Conservation (phyloP, 2,113 vertebrate genomes). For the Salvelinus sp. region DNA sequence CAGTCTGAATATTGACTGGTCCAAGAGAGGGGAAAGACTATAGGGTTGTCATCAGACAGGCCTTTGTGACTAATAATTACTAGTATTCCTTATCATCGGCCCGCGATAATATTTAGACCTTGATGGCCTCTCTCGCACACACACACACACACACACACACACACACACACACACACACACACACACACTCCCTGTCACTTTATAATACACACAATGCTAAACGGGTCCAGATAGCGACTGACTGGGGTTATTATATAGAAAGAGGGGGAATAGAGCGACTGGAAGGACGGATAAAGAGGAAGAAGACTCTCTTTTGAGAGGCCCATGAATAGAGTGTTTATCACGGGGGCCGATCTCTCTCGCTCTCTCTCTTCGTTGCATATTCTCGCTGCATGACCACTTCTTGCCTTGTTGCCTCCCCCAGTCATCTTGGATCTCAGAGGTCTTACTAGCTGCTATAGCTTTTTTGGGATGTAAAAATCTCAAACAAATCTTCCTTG, state of each 20-base stretch:
- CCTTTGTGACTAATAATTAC: slow-evolving; percentile 63
- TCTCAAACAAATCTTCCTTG: no score
- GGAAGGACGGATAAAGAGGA: slow-evolving; percentile 60
- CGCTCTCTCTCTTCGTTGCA: slow-evolving; percentile 58
- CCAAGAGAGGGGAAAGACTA: slow-evolving; percentile 18
- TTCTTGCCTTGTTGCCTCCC: slow-evolving; percentile 40
- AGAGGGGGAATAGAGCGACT: slow-evolving; percentile 38
- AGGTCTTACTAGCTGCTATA: no score
- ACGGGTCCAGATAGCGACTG: slow-evolving; percentile 58
- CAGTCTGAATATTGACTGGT: slow-evolving; percentile 41
- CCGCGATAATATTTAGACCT: slow-evolving; percentile 59
- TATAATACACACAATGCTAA: slow-evolving; percentile 62
- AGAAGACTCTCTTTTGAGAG: slow-evolving; percentile 25
- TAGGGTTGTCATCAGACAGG: slow-evolving; percentile 27
- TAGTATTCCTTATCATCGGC: slow-evolving; percentile 38
- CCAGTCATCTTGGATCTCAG: slow-evolving; percentile 8
- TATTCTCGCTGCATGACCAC: slow-evolving; percentile 66
- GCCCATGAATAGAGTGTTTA: slow-evolving; percentile 62
- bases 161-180: slow-evolving; percentile 9
- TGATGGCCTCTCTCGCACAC: slow-evolving; percentile 21
- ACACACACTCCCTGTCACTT: slow-evolving; percentile 44
- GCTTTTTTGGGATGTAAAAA: no score
- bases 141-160: slow-evolving; percentile 7
- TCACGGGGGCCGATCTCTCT: slow-evolving; percentile 58
- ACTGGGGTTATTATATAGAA: slow-evolving; percentile 1